Evolutionary conservation across 2,113 vertebrate species (phyloP).

Genomic region (Callithrix jacchus): DNA sequence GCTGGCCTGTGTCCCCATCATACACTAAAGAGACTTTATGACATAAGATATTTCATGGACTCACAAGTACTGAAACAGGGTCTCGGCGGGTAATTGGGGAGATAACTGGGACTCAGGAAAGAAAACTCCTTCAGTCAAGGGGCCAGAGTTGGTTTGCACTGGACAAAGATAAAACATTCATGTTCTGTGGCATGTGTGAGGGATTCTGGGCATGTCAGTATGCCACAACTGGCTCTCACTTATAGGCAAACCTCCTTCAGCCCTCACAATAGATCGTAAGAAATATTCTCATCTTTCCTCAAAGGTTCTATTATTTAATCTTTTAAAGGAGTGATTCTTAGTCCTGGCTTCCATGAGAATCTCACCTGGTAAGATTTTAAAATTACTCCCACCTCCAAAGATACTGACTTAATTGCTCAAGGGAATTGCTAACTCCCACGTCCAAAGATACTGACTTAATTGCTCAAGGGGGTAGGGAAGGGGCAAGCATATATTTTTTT

Average conservation of each 20-base stretch:
- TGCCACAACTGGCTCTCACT: neutral
- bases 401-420: conserved; percentile 46
- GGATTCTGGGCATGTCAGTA: neutral
- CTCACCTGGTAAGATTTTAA: neutral
- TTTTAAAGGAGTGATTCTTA: neutral
- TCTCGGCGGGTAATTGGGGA: neutral
- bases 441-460: conserved; percentile 46
- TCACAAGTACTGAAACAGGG: neutral
- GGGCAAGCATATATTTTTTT: neutral
- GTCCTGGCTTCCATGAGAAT: neutral
- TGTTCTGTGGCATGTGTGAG: neutral
- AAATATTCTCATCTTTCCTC: neutral
- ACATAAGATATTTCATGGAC: neutral
- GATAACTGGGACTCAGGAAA: neutral
- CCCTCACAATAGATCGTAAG: neutral
- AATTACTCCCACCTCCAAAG: neutral
- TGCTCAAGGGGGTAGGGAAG: neutral
- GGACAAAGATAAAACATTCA: neutral
- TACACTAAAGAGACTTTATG: neutral
- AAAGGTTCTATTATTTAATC: neutral
- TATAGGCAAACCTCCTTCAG: neutral
- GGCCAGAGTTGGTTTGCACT: neutral
- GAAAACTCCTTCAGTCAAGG: neutral
- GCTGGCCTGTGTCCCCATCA: neutral
- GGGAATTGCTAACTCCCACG: neutral